A percentile compares a stretch with the other conserved stretches of the same genome.
phyloP scores from a whole-genome alignment of 2,797 vertebrate species.

The Macropus fuliginosus region DNA sequence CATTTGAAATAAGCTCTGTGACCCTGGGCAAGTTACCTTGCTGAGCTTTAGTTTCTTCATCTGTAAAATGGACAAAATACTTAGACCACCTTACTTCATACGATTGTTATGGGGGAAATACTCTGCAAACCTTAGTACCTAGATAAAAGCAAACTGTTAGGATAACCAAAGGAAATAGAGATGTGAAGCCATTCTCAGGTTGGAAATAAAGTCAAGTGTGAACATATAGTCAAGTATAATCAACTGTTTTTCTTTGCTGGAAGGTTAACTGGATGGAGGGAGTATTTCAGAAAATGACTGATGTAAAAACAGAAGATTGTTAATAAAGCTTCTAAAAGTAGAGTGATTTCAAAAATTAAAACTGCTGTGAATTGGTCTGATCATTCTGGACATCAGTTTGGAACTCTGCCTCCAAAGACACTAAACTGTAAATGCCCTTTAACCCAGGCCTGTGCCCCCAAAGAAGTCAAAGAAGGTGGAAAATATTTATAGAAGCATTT shows the following conservation, averaged over 20 bases:
- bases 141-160: not conserved
- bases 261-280: not conserved
- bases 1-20: not conserved
- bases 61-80: not conserved
- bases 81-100: not conserved
- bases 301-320: not conserved
- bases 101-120: not conserved
- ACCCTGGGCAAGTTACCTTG: not conserved
- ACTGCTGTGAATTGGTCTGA: not conserved
- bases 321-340: not conserved
- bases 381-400: not conserved
- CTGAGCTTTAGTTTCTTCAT: not conserved
- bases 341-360: not conserved
- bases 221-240: not conserved
- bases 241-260: not conserved
- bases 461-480: not conserved
- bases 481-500: not conserved
- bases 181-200: not conserved
- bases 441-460: not conserved
- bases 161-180: not conserved
- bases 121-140: not conserved
- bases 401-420: not conserved
- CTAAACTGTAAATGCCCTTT: not conserved
- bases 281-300: not conserved
- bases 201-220: not conserved